These are phyloP conservation scores for Sebastes nivosus DNA, from an alignment of 2,797 vertebrate species.

Conservation along the genomic window DNA sequence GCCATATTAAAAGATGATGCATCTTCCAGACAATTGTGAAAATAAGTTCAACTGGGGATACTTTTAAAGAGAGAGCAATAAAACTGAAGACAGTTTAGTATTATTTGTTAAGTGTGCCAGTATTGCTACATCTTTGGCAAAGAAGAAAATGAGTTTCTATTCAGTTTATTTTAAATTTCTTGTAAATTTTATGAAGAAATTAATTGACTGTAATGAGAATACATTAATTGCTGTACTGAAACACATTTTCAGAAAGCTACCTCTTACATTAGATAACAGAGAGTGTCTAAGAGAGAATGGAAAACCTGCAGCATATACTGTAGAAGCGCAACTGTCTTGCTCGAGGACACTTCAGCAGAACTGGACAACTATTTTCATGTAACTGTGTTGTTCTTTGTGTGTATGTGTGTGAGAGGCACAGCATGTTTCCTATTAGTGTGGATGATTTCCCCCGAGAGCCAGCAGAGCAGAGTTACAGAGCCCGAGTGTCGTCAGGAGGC, in stretches of 20 bases:
- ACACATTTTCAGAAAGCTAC: not conserved
- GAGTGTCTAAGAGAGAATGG: not conserved
- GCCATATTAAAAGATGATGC: constrained; percentile 6
- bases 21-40: constrained; percentile 37
- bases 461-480: constrained; percentile 62
- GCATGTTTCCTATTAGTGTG: constrained; percentile 81
- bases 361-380: not conserved
- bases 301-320: not conserved
- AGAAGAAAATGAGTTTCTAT: not conserved
- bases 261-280: not conserved
- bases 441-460: constrained; percentile 74
- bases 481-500: constrained; percentile 72
- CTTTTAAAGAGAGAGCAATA: constrained; percentile 28
- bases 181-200: not conserved
- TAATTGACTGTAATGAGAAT: not conserved
- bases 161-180: not conserved
- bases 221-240: not conserved
- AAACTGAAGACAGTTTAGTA: constrained; percentile 17
- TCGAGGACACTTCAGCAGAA: constrained; percentile 21
- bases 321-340: constrained; percentile 10
- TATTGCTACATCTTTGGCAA: constrained; percentile 34
- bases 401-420: constrained; percentile 1
- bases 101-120: not conserved
- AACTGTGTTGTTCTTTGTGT: not conserved
- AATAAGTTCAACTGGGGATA: constrained; percentile 34